Evolutionary conservation across 2,797 vertebrate genomes (phyloP).

Genomic region (Poecilia velifera): DNA sequence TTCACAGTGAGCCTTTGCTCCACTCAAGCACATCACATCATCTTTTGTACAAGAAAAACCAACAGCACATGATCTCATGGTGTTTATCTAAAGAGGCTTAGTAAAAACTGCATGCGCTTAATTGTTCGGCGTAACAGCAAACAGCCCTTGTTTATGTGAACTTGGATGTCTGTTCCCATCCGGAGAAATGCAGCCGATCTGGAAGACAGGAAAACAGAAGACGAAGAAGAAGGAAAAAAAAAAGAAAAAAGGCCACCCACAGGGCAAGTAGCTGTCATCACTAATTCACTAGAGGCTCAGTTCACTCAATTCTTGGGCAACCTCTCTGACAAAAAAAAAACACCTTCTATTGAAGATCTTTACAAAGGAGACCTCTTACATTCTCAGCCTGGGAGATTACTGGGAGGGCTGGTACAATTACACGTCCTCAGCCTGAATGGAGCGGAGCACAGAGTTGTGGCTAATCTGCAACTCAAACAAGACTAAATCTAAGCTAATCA

Average conservation of each 20-base stretch:
- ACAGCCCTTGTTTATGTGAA: conserved; percentile 69
- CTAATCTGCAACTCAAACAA: conserved; percentile 81
- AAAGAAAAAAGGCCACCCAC: conserved; percentile 72
- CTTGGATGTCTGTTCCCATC: conserved; percentile 65
- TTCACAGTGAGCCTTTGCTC: conserved; percentile 57
- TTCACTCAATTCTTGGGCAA: conserved; percentile 70
- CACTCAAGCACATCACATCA: conserved; percentile 61
- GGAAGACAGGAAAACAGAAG: conserved; percentile 31
- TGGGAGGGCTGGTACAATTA: conserved; percentile 70
- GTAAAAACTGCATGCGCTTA: conserved; percentile 60
- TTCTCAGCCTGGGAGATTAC: conserved; percentile 73
- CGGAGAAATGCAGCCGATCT: conserved; percentile 61
- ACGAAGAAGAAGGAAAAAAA: conserved; percentile 40
- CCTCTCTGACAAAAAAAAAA: conserved; percentile 45
- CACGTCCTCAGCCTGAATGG: conserved; percentile 69
- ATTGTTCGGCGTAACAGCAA: conserved; percentile 60
- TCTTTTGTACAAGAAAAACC: conserved; percentile 69
- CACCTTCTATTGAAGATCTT: conserved; percentile 66
- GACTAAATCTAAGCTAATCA: conserved; percentile 76
- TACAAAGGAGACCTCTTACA: conserved; percentile 72
- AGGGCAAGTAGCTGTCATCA: conserved; percentile 70
- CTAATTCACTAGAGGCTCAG: conserved; percentile 64
- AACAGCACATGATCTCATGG: conserved; percentile 73
- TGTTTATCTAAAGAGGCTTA: conserved; percentile 73
- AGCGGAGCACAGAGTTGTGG: conserved; percentile 63